Conservation (phyloP, 2,797 vertebrate species). For the Dendrocincla tyrannina region DNA sequence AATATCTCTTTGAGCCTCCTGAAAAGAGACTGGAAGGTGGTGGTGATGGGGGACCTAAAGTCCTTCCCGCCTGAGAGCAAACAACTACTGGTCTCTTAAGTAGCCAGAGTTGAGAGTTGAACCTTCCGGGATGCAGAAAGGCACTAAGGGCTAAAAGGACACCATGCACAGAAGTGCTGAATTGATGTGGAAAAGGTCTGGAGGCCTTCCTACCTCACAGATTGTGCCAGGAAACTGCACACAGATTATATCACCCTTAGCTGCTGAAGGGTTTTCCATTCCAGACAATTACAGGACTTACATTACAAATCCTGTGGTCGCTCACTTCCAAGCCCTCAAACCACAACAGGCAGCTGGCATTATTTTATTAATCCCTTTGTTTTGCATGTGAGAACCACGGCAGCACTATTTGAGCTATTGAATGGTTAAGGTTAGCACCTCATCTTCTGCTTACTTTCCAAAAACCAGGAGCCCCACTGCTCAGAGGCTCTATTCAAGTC, state of each 20-base stretch:
- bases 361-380: constrained; percentile 61
- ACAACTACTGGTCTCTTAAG: neutral
- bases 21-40: neutral
- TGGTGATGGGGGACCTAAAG: neutral
- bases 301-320: neutral
- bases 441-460: constrained; percentile 1
- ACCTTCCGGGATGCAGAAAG: neutral
- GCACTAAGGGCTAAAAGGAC: neutral
- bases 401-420: constrained; percentile 18
- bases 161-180: neutral
- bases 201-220: neutral
- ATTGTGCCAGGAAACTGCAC: neutral
- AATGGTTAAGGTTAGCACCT: constrained; percentile 43
- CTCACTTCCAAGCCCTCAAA: constrained; percentile 14
- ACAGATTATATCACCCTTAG: neutral
- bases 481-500: constrained; percentile 34
- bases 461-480: constrained; percentile 43
- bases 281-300: neutral
- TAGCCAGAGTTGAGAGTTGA: neutral
- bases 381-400: constrained; percentile 3
- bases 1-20: neutral
- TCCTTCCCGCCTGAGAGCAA: neutral
- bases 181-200: neutral
- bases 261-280: constrained; percentile 4
- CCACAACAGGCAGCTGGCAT: constrained; percentile 19